Percentiles rank a stretch among this genome's conserved stretches.
phyloP scores from a whole-genome alignment of 1,140 invertebrate species.

The Leptonema lineaticorne region DNA sequence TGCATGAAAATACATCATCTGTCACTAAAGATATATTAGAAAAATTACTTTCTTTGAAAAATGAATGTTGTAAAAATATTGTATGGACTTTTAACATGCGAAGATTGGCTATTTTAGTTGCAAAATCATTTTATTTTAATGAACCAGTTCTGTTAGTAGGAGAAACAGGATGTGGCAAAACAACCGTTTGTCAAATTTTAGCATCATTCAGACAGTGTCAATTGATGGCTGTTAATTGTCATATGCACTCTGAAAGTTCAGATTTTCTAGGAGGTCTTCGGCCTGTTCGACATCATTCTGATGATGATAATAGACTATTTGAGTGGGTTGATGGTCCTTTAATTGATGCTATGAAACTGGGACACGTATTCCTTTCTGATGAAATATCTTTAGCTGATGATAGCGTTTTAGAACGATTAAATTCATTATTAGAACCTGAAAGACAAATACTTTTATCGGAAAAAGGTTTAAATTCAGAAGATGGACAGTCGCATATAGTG shows the following conservation, averaged over 20 bases:
- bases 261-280: conserved; percentile 96
- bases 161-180: conserved; percentile 98
- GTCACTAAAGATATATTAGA: conserved; percentile 76
- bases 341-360: conserved; percentile 85
- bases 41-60: conserved; percentile 59
- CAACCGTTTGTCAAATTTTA: conserved; percentile 91
- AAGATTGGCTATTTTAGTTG: conserved; percentile 87
- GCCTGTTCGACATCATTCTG: conserved; percentile 74
- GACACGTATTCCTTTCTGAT: conserved; percentile 90
- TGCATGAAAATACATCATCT: conserved; percentile 70
- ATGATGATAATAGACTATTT: conserved; percentile 72
- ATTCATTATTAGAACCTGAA: conserved; percentile 95
- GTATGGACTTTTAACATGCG: conserved; percentile 94
- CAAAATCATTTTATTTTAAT: conserved; percentile 85
- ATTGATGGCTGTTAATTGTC: conserved; percentile 90
- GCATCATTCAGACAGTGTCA: conserved; percentile 66
- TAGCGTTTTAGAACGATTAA: conserved; percentile 95
- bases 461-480: conserved; percentile 64
- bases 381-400: conserved; percentile 99
- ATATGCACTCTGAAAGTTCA: conserved; percentile 97
- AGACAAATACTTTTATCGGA: conserved; percentile 88
- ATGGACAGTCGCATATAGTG: conserved; percentile 60
- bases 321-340: conserved; percentile 98
- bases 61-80: conserved; percentile 71
- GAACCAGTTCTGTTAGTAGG: conserved; percentile 97